These are phyloP conservation scores for Nezara viridula DNA, from an alignment of 2,888 invertebrate genomes.

Conservation along the genomic window DNA sequence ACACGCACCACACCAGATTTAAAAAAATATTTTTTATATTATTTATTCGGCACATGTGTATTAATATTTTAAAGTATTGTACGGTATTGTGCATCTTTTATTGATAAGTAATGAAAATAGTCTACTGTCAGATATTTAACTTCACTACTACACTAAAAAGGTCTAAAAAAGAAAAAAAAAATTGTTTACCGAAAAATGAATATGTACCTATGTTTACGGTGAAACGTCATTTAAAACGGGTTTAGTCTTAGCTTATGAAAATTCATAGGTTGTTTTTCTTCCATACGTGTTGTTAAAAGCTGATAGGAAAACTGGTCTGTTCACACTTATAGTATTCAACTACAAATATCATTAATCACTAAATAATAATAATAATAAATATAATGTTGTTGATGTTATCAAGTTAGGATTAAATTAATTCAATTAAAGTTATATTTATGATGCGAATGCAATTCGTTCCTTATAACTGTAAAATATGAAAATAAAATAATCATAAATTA, in stretches of 20 bases:
- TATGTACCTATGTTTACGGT: not conserved
- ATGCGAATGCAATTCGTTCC: too few relatives aligned
- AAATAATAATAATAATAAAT: not conserved
- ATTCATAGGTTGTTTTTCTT: conserved; percentile 29
- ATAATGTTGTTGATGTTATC: not conserved
- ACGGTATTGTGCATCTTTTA: too few relatives aligned
- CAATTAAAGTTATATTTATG: too few relatives aligned
- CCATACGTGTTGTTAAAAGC: not conserved
- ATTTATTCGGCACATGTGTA: too few relatives aligned
- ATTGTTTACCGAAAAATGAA: not conserved
- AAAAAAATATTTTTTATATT: too few relatives aligned
- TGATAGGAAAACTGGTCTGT: not conserved
- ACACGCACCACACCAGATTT: too few relatives aligned
- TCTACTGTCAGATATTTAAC: not conserved
- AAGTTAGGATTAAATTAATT: not conserved
- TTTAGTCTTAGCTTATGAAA: conserved; percentile 17
- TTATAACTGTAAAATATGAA: too few relatives aligned
- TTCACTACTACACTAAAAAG: not conserved
- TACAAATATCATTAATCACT: not conserved
- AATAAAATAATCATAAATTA: too few relatives aligned
- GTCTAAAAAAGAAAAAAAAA: not conserved
- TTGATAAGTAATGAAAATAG: not conserved
- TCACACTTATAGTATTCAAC: not conserved
- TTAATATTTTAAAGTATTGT: too few relatives aligned
- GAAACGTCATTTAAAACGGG: conserved; percentile 1